Base-by-base conservation (phyloP, 2,797 vertebrate species). In the Micrastur ruficollis region DNA sequence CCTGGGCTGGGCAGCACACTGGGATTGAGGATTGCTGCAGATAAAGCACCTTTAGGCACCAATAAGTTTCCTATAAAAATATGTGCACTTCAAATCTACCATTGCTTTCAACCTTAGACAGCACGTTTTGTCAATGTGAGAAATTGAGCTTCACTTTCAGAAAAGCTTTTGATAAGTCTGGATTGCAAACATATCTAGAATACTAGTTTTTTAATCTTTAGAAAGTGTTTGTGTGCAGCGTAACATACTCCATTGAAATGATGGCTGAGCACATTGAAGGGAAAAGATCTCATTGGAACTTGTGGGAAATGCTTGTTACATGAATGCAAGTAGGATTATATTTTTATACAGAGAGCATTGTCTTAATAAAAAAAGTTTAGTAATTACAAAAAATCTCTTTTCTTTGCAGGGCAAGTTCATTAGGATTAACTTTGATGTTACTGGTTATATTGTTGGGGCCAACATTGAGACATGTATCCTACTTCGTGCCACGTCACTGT, bases 391-490 rank as follows among this genome's bases (percentile, higher is more conserved):
- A 50, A 31, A 6, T 71, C 18, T 91, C 17, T 86, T 96, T 91
- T 87, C 49, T 89, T 95, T 97, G 22, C 97, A 98, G 98, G 98
- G 98, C 93, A 98, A 98, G 68, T 98, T 98, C 96, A 98, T 98
- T 96, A 97, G 98, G 90, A 98, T 98, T 96, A 98, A 98, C 96
- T 98, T 98, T 25, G 98, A 98, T 86, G 98, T 99, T 84, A 99
- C 99, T 18, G 99, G 99, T 92, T 99, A 99, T 97, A 99, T 99
- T 26, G 99, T 99, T 46, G 99, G 99, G 86, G 99, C 99, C 98
- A 99, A 99, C 97, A 99, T 99, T 86, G 99, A 99, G 98, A 99
- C 99, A 21, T 99, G 98, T 98, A 98, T 98, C 98, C 98, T 98
- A 50, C 81, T 92, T 94, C 34, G 4, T 55, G 76, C 52, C 49